Conservation (phyloP, 1,140 invertebrate species). For the Nasonia longicornis region DNA sequence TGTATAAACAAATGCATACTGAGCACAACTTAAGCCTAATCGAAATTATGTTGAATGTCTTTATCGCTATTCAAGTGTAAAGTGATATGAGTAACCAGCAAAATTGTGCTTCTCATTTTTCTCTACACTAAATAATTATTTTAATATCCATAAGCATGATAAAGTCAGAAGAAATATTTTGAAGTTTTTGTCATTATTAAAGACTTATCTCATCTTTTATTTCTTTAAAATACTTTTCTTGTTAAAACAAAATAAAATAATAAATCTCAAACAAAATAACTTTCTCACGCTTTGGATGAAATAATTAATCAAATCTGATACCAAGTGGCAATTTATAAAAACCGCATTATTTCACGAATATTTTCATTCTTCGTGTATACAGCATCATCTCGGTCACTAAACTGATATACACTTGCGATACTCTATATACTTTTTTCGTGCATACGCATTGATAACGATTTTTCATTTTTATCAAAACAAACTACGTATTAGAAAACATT, state of each 20-base stretch:
- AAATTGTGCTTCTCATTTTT: constrained; percentile 38
- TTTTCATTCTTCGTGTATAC: constrained; percentile 23
- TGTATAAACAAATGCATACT: constrained; percentile 44
- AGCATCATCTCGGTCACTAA: constrained; percentile 8
- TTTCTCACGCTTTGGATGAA: constrained; percentile 49
- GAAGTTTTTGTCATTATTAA: constrained; percentile 27
- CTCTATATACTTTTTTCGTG: constrained; percentile 8
- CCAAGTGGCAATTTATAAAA: constrained; percentile 25
- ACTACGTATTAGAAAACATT: constrained; percentile 16
- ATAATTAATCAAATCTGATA: constrained; percentile 22
- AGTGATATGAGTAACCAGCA: constrained; percentile 49
- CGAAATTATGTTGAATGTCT: constrained; percentile 32
- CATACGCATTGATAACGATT: constrained; percentile 29
- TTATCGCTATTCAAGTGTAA: constrained; percentile 53
- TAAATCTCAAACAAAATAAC: constrained; percentile 44
- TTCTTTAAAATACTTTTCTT: constrained; percentile 36
- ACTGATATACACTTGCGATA: constrained; percentile 17
- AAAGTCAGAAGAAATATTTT: constrained; percentile 42
- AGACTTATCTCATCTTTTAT: constrained; percentile 26
- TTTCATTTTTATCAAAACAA: background rate
- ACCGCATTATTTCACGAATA: constrained; percentile 29
- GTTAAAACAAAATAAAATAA: constrained; percentile 43
- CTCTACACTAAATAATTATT: constrained; percentile 20
- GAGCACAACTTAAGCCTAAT: constrained; percentile 36
- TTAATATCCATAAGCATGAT: constrained; percentile 44